Evolutionary conservation across 2,113 vertebrate species (phyloP), one percentile per base, ranked within the genome.

Genomic region (Benitochromis conjunctus): DNA sequence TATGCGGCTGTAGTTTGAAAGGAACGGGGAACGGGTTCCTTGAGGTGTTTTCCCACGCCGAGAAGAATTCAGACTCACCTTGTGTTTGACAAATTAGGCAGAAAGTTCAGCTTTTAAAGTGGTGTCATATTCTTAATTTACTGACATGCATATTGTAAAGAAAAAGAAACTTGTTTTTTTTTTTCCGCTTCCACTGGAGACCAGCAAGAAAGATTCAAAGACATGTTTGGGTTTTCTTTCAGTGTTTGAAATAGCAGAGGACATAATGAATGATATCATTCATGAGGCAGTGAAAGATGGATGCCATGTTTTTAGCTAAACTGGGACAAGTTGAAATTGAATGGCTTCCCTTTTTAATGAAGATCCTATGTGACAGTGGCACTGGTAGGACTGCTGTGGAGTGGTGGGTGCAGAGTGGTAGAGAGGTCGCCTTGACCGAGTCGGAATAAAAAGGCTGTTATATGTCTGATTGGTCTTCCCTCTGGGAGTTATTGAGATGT

Each of bases 251-350:
- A 92, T 48, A 76, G 55, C 76, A 19, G 66, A 80, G 82, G 62
- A 79, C 48, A 55, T 92, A 91, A 94, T 92, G 77, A 92, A 86
- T 86, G 71, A 93, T 93, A 74, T 90, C 85, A 92, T 94, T 94
- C 87, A 93, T 92, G 89, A 94, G 86, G 71, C 71, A 46, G 54
- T 66, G 88, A 83, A 53, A 54, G 86, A 89, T 87, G 78, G 71
- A 57, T 9, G 21, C 6, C 19, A 26, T 46, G 6, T 66, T 66
- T 38, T 80, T 4, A 56, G 56, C 57, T 87, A 57, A 80, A 69
- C 57, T 84, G 56, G 64, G 66, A 43, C 41, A 57, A 69, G 74
- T 3, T 87, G 12, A 18, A 81, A 87, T 83, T 80, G 16, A 55
- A 36, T n/a, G 43, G 43, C 12, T 31, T 48, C 18, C n/a, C 14